These are phyloP conservation scores for Leucophenga varia DNA, from an alignment of 1,140 invertebrate genomes.

Conservation along the genomic window DNA sequence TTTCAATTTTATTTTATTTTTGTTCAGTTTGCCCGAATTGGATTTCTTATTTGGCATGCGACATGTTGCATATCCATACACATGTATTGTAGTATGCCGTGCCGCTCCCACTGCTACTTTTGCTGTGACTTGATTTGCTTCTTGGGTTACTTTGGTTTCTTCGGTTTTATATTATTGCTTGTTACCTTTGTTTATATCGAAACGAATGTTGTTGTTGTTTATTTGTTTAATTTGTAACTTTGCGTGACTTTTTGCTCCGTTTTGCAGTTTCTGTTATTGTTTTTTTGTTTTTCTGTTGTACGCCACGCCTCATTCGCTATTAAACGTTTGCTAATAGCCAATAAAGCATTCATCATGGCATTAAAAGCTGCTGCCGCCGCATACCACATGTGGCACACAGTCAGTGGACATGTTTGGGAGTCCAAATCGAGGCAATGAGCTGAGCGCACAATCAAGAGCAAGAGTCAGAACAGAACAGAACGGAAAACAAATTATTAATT, in stretches of 20 bases:
- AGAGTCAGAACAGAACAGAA: too few species aligned
- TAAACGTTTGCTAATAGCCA: conserved; percentile 54
- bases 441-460: background rate
- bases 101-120: background rate
- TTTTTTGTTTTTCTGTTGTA: conserved; percentile 2
- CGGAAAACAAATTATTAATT: conserved; percentile 47
- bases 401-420: too few species aligned
- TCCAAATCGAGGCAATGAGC: too few species aligned
- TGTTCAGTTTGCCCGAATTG: too few species aligned
- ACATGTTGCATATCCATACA: too few species aligned
- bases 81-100: conserved; percentile 12
- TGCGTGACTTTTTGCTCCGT: conserved; percentile 41
- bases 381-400: too few species aligned
- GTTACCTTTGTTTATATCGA: conserved; percentile 2
- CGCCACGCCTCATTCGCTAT: conserved; percentile 46
- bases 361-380: too few species aligned
- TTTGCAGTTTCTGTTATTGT: background rate
- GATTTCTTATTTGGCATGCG: too few species aligned
- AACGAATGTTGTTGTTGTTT: conserved; percentile 9
- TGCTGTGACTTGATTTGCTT: conserved; percentile 10
- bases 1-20: too few species aligned
- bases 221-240: conserved; percentile 31
- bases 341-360: conserved; percentile 48
- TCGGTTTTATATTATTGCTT: background rate
- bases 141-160: conserved; percentile 11